Evolutionary conservation across 2,888 invertebrate genomes (phyloP), one percentile per base, ranked within the genome.

Genomic region (Neoascia interrupta): DNA sequence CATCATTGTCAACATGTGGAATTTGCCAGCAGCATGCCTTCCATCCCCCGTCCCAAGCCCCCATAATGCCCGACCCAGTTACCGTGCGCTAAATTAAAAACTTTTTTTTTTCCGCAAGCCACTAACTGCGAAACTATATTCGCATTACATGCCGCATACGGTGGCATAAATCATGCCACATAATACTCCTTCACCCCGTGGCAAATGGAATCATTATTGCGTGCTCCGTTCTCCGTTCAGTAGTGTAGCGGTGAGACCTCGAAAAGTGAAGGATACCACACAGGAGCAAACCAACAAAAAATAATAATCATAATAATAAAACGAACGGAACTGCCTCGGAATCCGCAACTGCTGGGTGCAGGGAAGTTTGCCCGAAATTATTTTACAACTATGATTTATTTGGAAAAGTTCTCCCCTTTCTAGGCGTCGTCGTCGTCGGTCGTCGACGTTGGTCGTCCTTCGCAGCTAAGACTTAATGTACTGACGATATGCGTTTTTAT

Each of bases 1-100:
- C 63, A 69, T 69, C 54, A 75, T 69, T 75, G 75, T 75, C 75
- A 75, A 75, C 75, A 69, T 69, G 69, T 49, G 56, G 49, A 51
- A 45, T 41, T 61, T 23, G 47, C 53, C 39, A 54, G 53, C n/a
- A 74, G 53, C 34, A 18, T 13, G 23, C 13, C 43, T 18, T 21
- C 28, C 16, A 15, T n/a, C 28, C 39, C 11, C 15, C 21, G 11
- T 18, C 37, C 58, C 47, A 34, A 39, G 11, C 49, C 15, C n/a
- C n/a, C n/a, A n/a, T n/a, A n/a, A n/a, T 41, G 51, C 31, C 61
- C 54, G 39, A 6, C 41, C 21, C 41, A 21, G n/a, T n/a, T n/a
- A 21, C 19, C 11, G 5, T 49, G 45, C 34, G 61, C 75, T 69
- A 75, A 75, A 75, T 75, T 75, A 75, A 69, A 69, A 69, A 47